These are phyloP conservation scores for Numida meleagris DNA, from an alignment of 2,113 vertebrate species.

Conservation along the genomic window DNA sequence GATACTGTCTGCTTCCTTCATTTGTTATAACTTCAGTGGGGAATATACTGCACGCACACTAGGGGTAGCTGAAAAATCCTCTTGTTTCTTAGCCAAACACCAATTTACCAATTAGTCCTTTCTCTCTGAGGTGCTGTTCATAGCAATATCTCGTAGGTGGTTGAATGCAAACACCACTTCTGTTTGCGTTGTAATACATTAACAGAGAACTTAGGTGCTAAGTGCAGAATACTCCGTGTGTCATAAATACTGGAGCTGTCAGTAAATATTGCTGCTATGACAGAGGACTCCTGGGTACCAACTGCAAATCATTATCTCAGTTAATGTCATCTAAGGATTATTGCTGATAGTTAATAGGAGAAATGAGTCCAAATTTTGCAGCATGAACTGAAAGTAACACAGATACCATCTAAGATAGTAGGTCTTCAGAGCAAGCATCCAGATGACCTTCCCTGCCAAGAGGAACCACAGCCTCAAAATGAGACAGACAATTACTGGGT, in stretches of 20 bases:
- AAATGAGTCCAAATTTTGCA: neutral
- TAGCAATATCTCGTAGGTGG: neutral
- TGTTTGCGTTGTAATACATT: neutral
- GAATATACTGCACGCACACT: neutral
- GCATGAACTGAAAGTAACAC: neutral
- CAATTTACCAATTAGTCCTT: neutral
- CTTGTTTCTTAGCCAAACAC: neutral
- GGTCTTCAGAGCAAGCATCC: neutral
- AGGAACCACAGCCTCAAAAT: neutral
- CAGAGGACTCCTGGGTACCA: neutral
- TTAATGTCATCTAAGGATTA: neutral
- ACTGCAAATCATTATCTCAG: neutral
- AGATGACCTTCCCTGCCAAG: neutral
- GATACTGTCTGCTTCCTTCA: neutral
- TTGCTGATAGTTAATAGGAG: neutral
- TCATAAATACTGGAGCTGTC: neutral
- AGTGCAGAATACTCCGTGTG: neutral
- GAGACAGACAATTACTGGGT: neutral
- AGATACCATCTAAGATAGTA: neutral
- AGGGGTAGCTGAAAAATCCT: neutral
- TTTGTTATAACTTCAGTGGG: neutral
- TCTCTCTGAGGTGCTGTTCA: neutral
- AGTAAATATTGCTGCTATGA: neutral
- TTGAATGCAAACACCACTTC: neutral
- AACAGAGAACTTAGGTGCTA: neutral